Percentiles rank a stretch among this genome's conserved stretches.
These are phyloP conservation scores for Nemotelus pantherinus DNA, from an alignment of 2,888 invertebrate genomes.

Conservation along the genomic window DNA sequence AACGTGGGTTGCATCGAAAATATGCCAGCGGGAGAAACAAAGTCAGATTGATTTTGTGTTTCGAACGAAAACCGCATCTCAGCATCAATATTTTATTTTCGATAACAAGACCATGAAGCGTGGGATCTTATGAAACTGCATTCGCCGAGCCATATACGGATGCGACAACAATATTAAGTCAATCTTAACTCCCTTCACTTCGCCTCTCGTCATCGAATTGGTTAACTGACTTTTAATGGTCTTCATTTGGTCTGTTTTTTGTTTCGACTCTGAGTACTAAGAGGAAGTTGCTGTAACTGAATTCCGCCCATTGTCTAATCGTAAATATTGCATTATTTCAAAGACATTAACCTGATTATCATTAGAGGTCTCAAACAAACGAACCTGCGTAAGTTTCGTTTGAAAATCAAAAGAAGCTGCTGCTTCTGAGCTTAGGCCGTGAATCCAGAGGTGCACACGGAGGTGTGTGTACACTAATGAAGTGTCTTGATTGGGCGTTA, in stretches of 20 bases:
- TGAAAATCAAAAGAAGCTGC: too few species aligned
- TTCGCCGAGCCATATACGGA: not conserved
- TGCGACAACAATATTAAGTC: too few species aligned
- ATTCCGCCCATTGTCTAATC: conserved; percentile 6
- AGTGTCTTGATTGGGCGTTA: not conserved
- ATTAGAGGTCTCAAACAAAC: not conserved
- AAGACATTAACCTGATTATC: conserved; percentile 12
- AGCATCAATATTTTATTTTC: too few species aligned
- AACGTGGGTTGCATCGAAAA: not conserved
- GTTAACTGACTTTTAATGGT: too few species aligned
- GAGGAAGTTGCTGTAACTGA: not conserved
- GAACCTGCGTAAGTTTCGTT: too few species aligned
- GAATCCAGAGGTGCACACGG: not conserved
- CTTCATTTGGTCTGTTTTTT: too few species aligned
- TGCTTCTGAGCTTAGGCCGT: too few species aligned
- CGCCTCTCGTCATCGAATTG: too few species aligned
- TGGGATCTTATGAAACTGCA: not conserved
- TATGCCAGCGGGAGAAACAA: not conserved
- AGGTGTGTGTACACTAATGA: conserved; percentile 2
- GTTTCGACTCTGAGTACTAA: not conserved
- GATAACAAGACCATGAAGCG: not conserved
- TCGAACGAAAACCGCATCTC: not conserved
- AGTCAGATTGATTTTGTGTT: not conserved
- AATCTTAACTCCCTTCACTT: too few species aligned
- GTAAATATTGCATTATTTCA: not conserved